These are phyloP conservation scores for Anolis sagrei DNA, from an alignment of 2,113 vertebrate genomes.

Conservation along the genomic window DNA sequence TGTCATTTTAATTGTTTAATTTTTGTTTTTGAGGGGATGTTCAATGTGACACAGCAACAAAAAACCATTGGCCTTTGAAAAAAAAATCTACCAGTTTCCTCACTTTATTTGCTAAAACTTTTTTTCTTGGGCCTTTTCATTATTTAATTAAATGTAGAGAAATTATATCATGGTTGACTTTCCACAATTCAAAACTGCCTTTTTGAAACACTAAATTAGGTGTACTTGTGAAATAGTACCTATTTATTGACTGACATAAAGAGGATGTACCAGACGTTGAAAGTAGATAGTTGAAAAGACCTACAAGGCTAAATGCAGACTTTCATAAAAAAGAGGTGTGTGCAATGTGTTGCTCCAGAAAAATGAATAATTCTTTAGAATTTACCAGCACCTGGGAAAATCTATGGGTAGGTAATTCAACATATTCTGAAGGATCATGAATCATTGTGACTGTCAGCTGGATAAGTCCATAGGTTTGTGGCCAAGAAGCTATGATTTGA, in stretches of 20 bases:
- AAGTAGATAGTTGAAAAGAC: too few relatives aligned
- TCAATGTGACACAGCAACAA: neutral
- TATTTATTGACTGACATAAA: too few relatives aligned
- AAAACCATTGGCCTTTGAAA: neutral
- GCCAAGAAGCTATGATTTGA: constrained; percentile 17
- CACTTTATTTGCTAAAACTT: too few relatives aligned
- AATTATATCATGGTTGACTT: neutral
- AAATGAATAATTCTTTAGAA: constrained; percentile 13
- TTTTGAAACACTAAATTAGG: constrained; percentile 11
- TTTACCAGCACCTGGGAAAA: constrained; percentile 19
- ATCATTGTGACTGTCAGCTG: constrained; percentile 23
- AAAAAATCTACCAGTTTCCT: neutral
- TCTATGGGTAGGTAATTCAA: neutral
- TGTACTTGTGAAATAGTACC: neutral
- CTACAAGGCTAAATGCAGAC: too few relatives aligned
- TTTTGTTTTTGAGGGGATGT: neutral
- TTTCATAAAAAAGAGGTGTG: constrained; percentile 12
- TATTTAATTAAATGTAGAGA: neutral
- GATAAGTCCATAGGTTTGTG: constrained; percentile 3
- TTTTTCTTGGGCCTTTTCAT: neutral
- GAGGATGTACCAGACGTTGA: too few relatives aligned
- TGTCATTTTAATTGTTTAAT: too few relatives aligned
- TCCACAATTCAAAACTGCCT: neutral
- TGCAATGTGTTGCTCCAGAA: constrained; percentile 4
- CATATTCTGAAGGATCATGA: constrained; percentile 22